Percentiles rank a stretch among this genome's conserved stretches.
phyloP scores from a whole-genome alignment of 2,797 vertebrate species.

The Muscicapa comitata region DNA sequence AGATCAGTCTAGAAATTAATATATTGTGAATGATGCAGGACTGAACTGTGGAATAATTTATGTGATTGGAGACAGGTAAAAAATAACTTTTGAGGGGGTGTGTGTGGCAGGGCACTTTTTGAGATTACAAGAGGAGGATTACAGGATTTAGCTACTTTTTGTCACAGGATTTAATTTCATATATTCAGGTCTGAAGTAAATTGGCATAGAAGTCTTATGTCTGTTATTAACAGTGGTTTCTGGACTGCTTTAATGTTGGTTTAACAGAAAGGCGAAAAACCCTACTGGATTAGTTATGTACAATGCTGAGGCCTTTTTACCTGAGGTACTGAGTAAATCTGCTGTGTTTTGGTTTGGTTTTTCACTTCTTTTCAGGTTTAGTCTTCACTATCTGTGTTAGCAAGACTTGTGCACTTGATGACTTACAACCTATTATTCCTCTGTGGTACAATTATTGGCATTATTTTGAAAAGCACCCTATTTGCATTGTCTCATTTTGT shows the following conservation, averaged over 20 bases:
- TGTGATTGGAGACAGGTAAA: background rate
- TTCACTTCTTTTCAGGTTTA: background rate
- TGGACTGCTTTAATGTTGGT: background rate
- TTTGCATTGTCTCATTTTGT: constrained; percentile 1
- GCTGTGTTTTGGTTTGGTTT: background rate
- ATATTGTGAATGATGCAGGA: background rate
- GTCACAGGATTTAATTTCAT: background rate
- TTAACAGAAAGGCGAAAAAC: background rate
- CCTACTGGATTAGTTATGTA: background rate
- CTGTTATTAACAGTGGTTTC: background rate
- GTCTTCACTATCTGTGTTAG: background rate
- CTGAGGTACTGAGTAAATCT: background rate
- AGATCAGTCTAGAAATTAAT: background rate
- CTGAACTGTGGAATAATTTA: background rate
- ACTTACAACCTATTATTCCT: background rate
- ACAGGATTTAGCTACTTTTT: background rate
- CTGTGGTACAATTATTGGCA: background rate
- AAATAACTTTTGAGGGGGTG: background rate
- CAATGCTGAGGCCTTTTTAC: background rate
- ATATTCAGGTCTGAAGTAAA: background rate
- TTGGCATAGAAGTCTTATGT: background rate
- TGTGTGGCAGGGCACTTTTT: background rate
- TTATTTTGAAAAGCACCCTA: background rate
- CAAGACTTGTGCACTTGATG: background rate
- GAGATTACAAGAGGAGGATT: background rate